Evolutionary conservation across 2,113 vertebrate species (phyloP), one percentile per base, ranked within the genome.

Genomic region (Hippoglossus stenolepis): DNA sequence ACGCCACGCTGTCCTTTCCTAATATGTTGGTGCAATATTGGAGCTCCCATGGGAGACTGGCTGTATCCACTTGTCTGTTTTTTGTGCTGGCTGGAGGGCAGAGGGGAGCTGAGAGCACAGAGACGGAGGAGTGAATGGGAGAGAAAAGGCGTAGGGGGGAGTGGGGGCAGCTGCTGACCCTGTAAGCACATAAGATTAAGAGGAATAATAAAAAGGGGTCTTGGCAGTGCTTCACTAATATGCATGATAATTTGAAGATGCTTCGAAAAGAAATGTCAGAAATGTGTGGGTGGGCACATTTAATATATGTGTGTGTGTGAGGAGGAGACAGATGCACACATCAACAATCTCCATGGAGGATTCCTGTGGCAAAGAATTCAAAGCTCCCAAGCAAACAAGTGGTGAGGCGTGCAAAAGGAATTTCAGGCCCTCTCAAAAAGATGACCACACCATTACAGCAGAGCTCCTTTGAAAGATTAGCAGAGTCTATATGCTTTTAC

Each of bases 381-480:
- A 28, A n/a, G 75, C 74, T 89, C 76, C 73, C 65, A 40, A 91
- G 82, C 89, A 92, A 92, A 90, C 87, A 87, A 92, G 86, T 90
- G 84, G 79, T 64, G 70, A 83, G 73, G 79, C 85, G 75, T 91
- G 88, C 64, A 88, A 92, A 91, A 90, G 69, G 73, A 92, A 91
- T 91, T 92, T 90, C 78, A 91, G 83, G 85, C 87, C 71, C 70
- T 69, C 64, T 84, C 57, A 79, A 51, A 89, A 73, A 74, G 73
- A 87, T 84, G 83, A 84, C 89, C 89, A 40, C 77, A 82, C 77
- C 77, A 82, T 66, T 80, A 59, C 23, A 73, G 75, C 23, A 53
- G 61, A 60, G 77, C 65, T 72, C 81, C 62, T 82, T 79, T 75
- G 49, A 85, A 77, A 53, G 73, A 90, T 85, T 79, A 80, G 51